Base-by-base conservation (phyloP, 92 coral and sea anemone species). In the Epizoanthus fatuus region DNA sequence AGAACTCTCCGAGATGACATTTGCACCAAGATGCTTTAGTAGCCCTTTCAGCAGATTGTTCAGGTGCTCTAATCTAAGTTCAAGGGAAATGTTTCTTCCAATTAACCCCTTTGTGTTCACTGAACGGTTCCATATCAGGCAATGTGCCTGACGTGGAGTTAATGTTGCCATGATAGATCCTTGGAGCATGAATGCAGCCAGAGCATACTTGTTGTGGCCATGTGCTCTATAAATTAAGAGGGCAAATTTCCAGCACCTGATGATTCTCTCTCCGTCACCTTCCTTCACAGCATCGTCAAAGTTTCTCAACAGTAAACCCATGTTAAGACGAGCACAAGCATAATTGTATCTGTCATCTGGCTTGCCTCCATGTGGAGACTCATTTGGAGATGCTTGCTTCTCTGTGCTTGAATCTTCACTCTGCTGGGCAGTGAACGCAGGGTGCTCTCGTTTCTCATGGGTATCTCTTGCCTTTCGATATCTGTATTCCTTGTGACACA, bases 241-340 rank as follows among this genome's bases (percentile, higher is more conserved):
- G 35, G 74, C 55, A 70, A 84, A 79, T 64, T 93, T 93, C 93
- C 93, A 93, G 62, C 93, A 84, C 2, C 86, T 14, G 0, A 90
- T 7, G 3, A 84, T 88, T 3, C 94, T 53, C 9, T 67, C 93
- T 3, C 94, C 94, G 70, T 90, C 96, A 2, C 96, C 96, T 53
- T 90, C 88, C 44, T 90, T 93, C 37, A 93, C 88, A 25, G 96
- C 93, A 84, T 93, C 96, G 84, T 93, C 90, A 69, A 90, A 84
- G 59, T 93, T 93, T 29, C 74, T 17, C 15, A 87, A 42, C 16
- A 90, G 52, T 62, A 93, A 8, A 11, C 90, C 92, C 87, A 93
- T 32, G 35, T 74, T 29, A 7, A 93, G 80, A 10, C 87, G 75
- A n/a, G 77, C 8, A 1, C 64, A 63, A 1, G 94, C 90, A 87